Evolutionary conservation across 2,888 invertebrate species (phyloP), one percentile per base, ranked within the genome.

Genomic region (Drosophila stalkeri): DNA sequence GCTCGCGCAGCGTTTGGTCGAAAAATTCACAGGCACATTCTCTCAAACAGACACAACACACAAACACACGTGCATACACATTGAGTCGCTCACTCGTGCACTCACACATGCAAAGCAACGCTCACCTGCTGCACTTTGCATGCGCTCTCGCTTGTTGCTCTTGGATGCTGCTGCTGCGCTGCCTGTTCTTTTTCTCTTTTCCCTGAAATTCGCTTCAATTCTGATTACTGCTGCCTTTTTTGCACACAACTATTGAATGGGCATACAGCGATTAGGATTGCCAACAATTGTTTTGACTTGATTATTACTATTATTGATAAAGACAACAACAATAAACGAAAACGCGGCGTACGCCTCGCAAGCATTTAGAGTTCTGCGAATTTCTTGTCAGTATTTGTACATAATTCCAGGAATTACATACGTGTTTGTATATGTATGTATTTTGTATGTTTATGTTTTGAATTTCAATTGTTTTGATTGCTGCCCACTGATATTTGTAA

Each of bases 61-160:
- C 31, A 64, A 14, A 37, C 37, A 39, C 37, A 39, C 27, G 60
- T 51, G 7, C 47, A 66, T 14, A n/a, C 14, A 61, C n/a, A 51
- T 49, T 52, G 44, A 60, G 52, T 63, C 59, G 63, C 60, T 46
- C 64, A 60, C 49, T 55, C 46, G 51, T 41, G 16, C 52, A 66
- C 55, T 27, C 52, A 54, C 9, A 64, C 31, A 63, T 52, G 55
- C 33, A 43, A 16, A 59, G 14, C 44, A 33, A 52, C 70, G 59
- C 81, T 80, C 80, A 85, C 85, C 85, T 89, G 88, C 90, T 87
- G 85, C 85, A 83, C 75, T 83, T 83, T 88, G 83, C 89, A 83
- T 83, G 74, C 74, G 78, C 78, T 84, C 87, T 81, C 56, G 64
- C 59, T 82, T 67, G 64, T 75, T 82, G 64, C 62, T 75, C 63